phyloP scores from a whole-genome alignment of 1,140 invertebrate species.

The Drosophila nannoptera region DNA sequence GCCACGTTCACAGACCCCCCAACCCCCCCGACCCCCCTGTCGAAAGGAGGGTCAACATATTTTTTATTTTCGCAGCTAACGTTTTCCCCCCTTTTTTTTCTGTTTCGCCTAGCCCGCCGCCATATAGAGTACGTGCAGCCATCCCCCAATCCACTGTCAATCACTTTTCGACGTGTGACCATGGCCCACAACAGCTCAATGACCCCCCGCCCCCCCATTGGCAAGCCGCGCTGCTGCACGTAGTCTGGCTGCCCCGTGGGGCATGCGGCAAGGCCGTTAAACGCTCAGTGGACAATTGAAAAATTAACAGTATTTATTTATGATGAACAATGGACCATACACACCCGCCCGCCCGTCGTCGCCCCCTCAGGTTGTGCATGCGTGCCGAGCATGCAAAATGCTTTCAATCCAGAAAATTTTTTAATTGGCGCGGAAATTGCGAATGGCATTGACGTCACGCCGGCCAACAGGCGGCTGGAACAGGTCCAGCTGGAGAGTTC shows the following conservation, averaged over 20 bases:
- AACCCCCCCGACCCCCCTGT: conserved; percentile 64
- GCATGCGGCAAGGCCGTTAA: conserved; percentile 52
- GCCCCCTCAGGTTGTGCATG: conserved; percentile 20
- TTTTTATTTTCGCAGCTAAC: conserved; percentile 10
- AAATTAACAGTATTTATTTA: conserved; percentile 78
- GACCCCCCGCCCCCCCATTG: not conserved
- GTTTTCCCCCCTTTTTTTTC: not conserved
- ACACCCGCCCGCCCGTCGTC: not conserved
- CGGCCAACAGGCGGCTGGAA: conserved; percentile 42
- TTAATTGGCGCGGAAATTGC: conserved; percentile 73
- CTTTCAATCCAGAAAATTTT: conserved; percentile 56
- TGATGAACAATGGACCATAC: conserved; percentile 53
- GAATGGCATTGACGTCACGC: conserved; percentile 64
- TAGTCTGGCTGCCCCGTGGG: not conserved
- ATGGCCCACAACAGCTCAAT: conserved; percentile 15
- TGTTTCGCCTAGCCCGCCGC: not conserved
- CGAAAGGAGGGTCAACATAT: conserved; percentile 35
- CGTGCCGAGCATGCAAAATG: conserved; percentile 64
- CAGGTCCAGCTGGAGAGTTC: not conserved
- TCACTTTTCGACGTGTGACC: conserved; percentile 34
- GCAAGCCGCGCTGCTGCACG: conserved; percentile 6
- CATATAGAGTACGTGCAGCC: conserved; percentile 39
- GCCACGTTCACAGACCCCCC: conserved; percentile 45
- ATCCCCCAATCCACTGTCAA: conserved; percentile 43
- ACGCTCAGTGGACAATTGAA: conserved; percentile 66